phyloP scores from a whole-genome alignment of 2,113 vertebrate species.

The Xiphorhynchus elegans region DNA sequence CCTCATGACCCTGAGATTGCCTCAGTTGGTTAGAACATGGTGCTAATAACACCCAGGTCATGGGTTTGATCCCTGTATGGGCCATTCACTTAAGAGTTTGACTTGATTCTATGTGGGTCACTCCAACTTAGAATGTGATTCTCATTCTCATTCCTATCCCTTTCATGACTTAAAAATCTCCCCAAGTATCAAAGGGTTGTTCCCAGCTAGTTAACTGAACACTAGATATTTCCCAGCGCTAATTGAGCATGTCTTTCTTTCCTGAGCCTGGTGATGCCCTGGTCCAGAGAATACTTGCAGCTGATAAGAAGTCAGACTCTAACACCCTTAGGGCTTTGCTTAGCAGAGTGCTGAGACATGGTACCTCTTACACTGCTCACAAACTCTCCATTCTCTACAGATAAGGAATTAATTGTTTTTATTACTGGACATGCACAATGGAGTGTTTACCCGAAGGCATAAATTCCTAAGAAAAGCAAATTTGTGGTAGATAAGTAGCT shows the following conservation, averaged over 20 bases:
- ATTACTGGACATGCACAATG: neutral
- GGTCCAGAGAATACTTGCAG: rapidly evolving
- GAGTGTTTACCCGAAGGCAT: neutral
- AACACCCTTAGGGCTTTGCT: rapidly evolving
- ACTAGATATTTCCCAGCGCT: neutral
- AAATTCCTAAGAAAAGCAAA: neutral
- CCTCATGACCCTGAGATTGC: neutral
- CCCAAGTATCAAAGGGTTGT: neutral
- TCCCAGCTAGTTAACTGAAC: neutral
- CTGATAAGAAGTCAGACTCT: neutral
- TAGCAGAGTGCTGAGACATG: neutral
- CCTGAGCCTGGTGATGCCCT: neutral
- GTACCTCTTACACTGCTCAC: rapidly evolving
- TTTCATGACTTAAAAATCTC: neutral
- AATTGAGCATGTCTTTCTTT: neutral
- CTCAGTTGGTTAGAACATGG: neutral
- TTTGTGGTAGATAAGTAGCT: neutral
- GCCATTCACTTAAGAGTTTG: neutral
- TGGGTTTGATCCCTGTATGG: neutral
- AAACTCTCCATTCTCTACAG: neutral
- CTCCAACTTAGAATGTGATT: neutral
- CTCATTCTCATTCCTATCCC: neutral
- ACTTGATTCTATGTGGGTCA: neutral
- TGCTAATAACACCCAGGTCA: neutral
- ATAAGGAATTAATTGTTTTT: neutral